Evolutionary conservation across 2,888 invertebrate species (phyloP).

Genomic region (Lasioglossum villosulum): DNA sequence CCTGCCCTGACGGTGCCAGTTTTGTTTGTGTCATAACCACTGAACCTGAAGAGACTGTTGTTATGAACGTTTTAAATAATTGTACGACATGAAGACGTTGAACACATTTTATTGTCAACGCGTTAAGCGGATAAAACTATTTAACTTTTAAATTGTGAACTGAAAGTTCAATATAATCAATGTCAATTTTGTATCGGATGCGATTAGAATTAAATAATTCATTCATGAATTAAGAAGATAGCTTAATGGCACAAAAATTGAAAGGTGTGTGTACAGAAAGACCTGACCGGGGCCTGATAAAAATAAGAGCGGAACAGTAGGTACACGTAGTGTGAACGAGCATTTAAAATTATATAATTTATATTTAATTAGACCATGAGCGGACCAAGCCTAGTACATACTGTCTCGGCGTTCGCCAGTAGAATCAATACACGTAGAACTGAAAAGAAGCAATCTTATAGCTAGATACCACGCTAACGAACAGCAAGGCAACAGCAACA

Average conservation of each 20-base stretch:
- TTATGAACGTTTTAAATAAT: neutral
- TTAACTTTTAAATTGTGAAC: neutral
- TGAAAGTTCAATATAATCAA: too few relatives aligned
- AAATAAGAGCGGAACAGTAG: too few relatives aligned
- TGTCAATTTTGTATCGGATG: too few relatives aligned
- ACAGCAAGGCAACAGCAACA: neutral
- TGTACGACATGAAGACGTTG: neutral
- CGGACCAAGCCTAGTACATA: too few relatives aligned
- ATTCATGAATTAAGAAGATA: neutral
- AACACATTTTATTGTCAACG: neutral
- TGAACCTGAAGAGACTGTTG: neutral
- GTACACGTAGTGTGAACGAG: too few relatives aligned
- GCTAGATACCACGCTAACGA: slow-evolving; percentile 7
- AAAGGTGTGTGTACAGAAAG: too few relatives aligned
- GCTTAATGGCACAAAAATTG: neutral
- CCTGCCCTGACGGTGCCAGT: neutral
- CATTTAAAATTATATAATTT: too few relatives aligned
- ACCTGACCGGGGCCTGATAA: too few relatives aligned
- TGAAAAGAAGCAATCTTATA: slow-evolving; percentile 14
- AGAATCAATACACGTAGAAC: slow-evolving; percentile 33
- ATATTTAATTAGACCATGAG: too few relatives aligned
- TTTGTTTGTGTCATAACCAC: neutral
- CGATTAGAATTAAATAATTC: too few relatives aligned
- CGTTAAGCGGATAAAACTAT: neutral
- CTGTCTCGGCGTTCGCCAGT: neutral